A percentile compares a stretch with the other conserved stretches of the same genome.
Evolutionary conservation across 92 coral and sea anemone genomes (phyloP).

Genomic region (Parazoanthus swiftii): DNA sequence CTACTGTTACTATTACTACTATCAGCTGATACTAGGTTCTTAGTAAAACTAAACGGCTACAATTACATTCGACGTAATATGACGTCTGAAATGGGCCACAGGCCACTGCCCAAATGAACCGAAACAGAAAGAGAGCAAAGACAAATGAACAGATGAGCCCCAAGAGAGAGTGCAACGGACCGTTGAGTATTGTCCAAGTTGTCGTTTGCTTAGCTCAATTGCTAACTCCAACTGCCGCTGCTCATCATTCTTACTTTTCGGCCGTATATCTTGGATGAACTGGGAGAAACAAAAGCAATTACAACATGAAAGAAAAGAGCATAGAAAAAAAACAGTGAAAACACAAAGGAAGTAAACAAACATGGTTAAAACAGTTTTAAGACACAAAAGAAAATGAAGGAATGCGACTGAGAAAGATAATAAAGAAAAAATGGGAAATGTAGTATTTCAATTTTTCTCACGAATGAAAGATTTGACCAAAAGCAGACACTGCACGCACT

Average conservation of each 20-base stretch:
- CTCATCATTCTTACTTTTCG: slow-evolving; percentile 71
- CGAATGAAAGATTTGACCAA: neutral
- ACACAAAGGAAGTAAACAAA: neutral
- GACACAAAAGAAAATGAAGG: slow-evolving; percentile 14
- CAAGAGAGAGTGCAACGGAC: slow-evolving; percentile 44
- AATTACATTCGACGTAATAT: neutral
- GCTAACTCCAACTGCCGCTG: slow-evolving; percentile 84
- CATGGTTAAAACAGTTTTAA: neutral
- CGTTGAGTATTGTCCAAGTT: slow-evolving; percentile 63
- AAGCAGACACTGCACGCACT: neutral
- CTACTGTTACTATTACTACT: too few relatives aligned
- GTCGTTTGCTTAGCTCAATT: slow-evolving; percentile 82
- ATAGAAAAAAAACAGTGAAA: neutral
- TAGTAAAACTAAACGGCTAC: neutral
- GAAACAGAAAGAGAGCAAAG: neutral
- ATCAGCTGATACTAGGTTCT: too few relatives aligned
- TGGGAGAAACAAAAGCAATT: slow-evolving; percentile 41
- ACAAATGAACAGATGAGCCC: slow-evolving; percentile 8
- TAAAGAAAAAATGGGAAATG: neutral
- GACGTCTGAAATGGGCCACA: neutral
- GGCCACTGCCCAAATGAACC: neutral
- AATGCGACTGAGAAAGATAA: neutral
- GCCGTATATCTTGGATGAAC: slow-evolving; percentile 51
- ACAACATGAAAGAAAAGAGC: slow-evolving; percentile 9
- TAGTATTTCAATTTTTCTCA: neutral